A percentile compares a stretch with the other conserved stretches of the same genome.
Evolutionary conservation across 2,888 invertebrate genomes (phyloP).

Genomic region (Camptogramma bilineatum): DNA sequence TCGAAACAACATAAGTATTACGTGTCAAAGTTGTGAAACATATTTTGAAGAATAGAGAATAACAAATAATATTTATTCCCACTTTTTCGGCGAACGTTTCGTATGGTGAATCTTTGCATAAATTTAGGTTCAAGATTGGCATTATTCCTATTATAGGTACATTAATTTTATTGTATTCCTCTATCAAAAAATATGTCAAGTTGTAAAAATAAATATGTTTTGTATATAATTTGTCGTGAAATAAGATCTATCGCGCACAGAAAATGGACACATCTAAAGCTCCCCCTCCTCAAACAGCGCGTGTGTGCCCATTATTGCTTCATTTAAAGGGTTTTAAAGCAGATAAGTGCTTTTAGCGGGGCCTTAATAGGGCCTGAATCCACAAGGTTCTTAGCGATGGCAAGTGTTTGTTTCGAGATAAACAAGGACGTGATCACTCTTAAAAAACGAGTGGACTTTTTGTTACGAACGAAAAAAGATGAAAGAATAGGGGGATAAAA

Average conservation of each 20-base stretch:
- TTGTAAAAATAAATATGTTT: too few relatives aligned
- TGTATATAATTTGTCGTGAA: background rate
- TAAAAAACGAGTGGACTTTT: background rate
- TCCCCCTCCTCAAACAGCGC: slow-evolving; percentile 33
- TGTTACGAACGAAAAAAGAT: background rate
- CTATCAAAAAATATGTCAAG: too few relatives aligned
- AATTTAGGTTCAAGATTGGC: too few relatives aligned
- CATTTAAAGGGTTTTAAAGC: slow-evolving; percentile 75
- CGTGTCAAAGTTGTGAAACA: background rate
- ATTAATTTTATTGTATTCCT: too few relatives aligned
- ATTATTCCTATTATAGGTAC: too few relatives aligned
- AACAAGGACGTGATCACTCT: slow-evolving; percentile 19
- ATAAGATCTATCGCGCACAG: slow-evolving; percentile 9
- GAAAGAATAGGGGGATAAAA: background rate
- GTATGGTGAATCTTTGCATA: background rate
- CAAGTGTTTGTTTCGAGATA: slow-evolving; percentile 25
- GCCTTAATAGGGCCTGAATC: slow-evolving; percentile 64
- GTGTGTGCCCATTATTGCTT: slow-evolving; percentile 69
- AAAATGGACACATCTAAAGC: slow-evolving; percentile 22
- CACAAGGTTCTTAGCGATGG: slow-evolving; percentile 45
- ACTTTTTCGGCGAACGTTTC: background rate
- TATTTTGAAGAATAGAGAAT: background rate
- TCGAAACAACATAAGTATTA: background rate
- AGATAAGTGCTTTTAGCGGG: slow-evolving; percentile 69
- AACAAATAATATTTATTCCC: background rate